These are phyloP conservation scores for Varanus salvator DNA, from an alignment of 2,113 vertebrate species.

Conservation along the genomic window DNA sequence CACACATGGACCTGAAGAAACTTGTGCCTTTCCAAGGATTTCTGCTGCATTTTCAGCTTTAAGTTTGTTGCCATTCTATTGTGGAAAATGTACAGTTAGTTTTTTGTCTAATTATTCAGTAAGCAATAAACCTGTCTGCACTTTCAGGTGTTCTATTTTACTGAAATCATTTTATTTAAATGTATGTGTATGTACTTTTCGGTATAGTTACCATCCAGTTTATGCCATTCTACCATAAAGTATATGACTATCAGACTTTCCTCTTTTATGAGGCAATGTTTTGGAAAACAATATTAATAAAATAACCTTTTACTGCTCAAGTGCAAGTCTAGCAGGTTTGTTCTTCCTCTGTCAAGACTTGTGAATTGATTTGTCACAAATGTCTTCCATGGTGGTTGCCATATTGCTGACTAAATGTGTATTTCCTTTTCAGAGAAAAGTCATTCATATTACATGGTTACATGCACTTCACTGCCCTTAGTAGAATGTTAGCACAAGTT, in stretches of 20 bases:
- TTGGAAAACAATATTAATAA: not conserved
- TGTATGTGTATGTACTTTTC: not conserved
- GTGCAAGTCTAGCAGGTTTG: not conserved
- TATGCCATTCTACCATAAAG: not conserved
- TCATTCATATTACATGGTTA: not conserved
- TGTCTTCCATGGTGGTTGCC: not conserved
- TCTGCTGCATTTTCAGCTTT: not conserved
- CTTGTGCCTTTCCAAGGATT: too few relatives aligned
- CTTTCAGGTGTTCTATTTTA: not conserved
- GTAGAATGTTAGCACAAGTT: not conserved
- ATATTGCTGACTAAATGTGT: constrained; percentile 12
- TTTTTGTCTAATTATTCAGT: not conserved
- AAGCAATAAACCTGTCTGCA: not conserved
- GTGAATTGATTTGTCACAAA: not conserved
- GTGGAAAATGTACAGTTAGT: not conserved
- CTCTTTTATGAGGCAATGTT: not conserved
- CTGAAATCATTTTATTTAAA: not conserved
- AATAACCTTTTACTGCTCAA: not conserved
- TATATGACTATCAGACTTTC: not conserved
- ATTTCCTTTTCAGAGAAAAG: not conserved
- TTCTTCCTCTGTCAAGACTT: not conserved
- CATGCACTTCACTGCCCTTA: accelerated
- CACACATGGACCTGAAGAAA: not conserved
- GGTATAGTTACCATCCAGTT: too few relatives aligned
- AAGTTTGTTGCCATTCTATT: not conserved